A percentile compares a stretch with the other conserved stretches of the same genome.
These are phyloP conservation scores for Automeris io DNA, from an alignment of 2,888 invertebrate genomes.

Conservation along the genomic window DNA sequence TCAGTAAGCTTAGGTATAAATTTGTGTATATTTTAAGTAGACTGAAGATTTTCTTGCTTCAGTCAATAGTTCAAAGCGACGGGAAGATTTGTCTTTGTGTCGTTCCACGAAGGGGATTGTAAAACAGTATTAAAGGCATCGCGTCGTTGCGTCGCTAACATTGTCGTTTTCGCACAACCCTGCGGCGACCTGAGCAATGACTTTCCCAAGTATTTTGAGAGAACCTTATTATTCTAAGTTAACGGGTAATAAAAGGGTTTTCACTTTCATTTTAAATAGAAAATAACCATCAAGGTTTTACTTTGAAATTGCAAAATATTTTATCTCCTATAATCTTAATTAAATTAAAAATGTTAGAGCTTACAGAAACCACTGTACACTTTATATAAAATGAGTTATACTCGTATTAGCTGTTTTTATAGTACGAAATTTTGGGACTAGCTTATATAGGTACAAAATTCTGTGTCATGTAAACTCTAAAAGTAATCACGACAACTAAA, in stretches of 20 bases:
- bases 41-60: constrained; percentile 17
- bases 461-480: too few relatives aligned
- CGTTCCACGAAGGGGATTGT: constrained; percentile 18
- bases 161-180: constrained; percentile 26
- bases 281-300: too few relatives aligned
- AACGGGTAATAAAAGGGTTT: constrained; percentile 33
- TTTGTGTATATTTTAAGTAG: constrained; percentile 20
- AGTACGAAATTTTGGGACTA: too few relatives aligned
- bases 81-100: constrained; percentile 20
- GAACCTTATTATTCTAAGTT: constrained; percentile 39
- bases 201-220: constrained; percentile 43
- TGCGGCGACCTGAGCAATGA: constrained; percentile 37
- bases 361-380: too few relatives aligned
- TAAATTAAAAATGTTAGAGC: too few relatives aligned
- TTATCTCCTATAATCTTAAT: too few relatives aligned
- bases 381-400: too few relatives aligned
- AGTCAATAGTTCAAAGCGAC: constrained; percentile 18
- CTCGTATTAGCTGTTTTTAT: too few relatives aligned
- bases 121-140: constrained; percentile 27
- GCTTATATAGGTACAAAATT: too few relatives aligned
- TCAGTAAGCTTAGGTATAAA: too few relatives aligned
- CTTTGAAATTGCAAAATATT: too few relatives aligned
- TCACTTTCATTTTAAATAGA: background rate
- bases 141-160: constrained; percentile 30
- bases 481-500: background rate